Base-by-base conservation (phyloP, 2,888 invertebrate genomes). In the Xiphydria camelus region DNA sequence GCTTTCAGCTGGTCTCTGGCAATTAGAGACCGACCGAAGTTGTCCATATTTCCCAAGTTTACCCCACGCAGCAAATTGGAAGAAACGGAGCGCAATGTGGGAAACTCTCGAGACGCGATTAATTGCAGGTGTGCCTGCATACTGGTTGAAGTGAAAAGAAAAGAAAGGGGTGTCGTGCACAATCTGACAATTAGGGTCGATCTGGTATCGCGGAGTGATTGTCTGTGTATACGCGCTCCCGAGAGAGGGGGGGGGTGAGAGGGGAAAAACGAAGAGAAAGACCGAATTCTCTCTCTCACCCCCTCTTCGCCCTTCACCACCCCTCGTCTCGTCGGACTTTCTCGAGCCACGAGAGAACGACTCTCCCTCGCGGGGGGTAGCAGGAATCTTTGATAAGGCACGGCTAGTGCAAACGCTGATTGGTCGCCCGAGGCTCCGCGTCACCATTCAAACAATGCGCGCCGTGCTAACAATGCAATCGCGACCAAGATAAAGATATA, bases 361-460 rank as follows among this genome's bases (percentile, higher is more conserved):
- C 29, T 29, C 12, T 15, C 19, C 26, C 51, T 54, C 32, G 54
- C 51, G 51, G 58, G 58, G 46, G 3, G 44, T 44, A 51, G 41
- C 50, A 48, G 45, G 53, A 60, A 62, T 65, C 65, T 65, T 65
- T 61, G 64, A 64, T 65, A 64, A 64, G 65, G 65, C 65, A 64
- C 61, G 61, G 54, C 55, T 48, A 66, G 61, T 59, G 56, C 49
- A 55, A 62, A 55, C 57, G 59, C 62, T 69, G 70, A 69, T 69
- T 69, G 69, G 70, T 68, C 55, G 68, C 70, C 65, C 53, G 56
- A 58, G 68, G 70, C 63, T 46, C 61, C 60, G 55, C 53, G 55
- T 64, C 61, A 59, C 58, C 59, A 62, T 61, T 66, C 70, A 64
- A 70, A 70, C 69, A 70, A 68, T 70, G 63, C 64, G 52, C 60